A percentile compares a stretch with the other conserved stretches of the same genome.
These are phyloP conservation scores for Nothoprocta perdicaria DNA, from an alignment of 2,113 vertebrate species.

Conservation along the genomic window DNA sequence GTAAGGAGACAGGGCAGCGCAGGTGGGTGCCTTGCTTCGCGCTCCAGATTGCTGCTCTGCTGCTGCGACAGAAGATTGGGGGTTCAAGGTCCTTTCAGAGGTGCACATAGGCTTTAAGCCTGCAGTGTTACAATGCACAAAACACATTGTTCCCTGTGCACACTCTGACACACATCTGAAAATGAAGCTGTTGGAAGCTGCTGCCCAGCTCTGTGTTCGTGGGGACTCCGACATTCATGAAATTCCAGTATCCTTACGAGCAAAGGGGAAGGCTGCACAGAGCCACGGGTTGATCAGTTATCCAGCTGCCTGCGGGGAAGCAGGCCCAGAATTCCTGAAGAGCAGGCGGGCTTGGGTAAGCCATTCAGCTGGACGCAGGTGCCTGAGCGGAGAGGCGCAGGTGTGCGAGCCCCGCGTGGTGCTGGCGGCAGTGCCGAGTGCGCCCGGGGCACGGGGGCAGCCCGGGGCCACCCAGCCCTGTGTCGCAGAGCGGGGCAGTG, in stretches of 20 bases:
- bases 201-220: background rate
- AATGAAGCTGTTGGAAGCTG: background rate
- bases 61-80: background rate
- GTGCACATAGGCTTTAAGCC: background rate
- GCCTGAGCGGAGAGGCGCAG: background rate
- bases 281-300: background rate
- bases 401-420: no score
- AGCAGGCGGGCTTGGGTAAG: background rate
- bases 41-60: background rate
- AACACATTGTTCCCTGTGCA: background rate
- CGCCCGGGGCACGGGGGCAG: background rate
- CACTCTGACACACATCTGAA: background rate
- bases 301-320: background rate
- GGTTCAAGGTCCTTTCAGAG: background rate
- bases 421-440: no score
- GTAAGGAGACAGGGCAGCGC: background rate
- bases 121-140: background rate
- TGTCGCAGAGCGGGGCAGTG: background rate
- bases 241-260: background rate
- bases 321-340: background rate
- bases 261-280: background rate
- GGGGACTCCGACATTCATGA: background rate
- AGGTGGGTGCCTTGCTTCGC: background rate
- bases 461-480: rapidly evolving
- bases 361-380: background rate